Evolutionary conservation across 2,113 vertebrate genomes (phyloP).

Genomic region (Todiramphus saurophagus): DNA sequence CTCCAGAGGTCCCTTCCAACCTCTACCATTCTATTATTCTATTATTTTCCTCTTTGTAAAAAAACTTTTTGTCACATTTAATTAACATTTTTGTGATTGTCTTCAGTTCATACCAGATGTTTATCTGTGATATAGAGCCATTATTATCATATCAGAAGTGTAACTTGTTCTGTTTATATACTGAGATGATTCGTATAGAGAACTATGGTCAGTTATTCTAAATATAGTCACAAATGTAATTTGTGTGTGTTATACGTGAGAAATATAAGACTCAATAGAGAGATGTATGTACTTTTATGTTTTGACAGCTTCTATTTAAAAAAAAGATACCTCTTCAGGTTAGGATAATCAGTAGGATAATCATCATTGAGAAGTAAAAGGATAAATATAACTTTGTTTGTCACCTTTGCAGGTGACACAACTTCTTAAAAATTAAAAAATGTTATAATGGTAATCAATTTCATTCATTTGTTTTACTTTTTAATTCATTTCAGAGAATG

Average conservation of each 20-base stretch:
- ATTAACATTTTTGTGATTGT: not conserved
- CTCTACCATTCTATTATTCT: too few species aligned
- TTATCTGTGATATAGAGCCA: not conserved
- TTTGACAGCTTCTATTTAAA: not conserved
- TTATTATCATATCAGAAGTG: not conserved
- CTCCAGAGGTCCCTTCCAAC: too few species aligned
- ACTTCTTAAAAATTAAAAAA: not conserved
- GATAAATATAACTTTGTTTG: not conserved
- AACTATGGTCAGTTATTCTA: not conserved
- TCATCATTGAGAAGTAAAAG: not conserved
- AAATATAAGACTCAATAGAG: not conserved
- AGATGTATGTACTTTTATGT: not conserved
- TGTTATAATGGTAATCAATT: not conserved
- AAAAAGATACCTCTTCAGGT: not conserved
- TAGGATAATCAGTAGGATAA: not conserved
- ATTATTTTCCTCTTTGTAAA: not conserved
- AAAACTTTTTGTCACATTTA: not conserved
- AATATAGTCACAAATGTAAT: not conserved
- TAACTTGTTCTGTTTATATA: not conserved
- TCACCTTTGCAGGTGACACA: not conserved
- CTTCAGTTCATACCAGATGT: not conserved
- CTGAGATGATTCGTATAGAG: not conserved
- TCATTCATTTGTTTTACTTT: not conserved
- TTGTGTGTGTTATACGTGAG: not conserved
- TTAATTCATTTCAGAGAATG: not conserved